These are phyloP conservation scores for Tauraco hartlaubi DNA, from an alignment of 2,797 vertebrate species.

Conservation along the genomic window DNA sequence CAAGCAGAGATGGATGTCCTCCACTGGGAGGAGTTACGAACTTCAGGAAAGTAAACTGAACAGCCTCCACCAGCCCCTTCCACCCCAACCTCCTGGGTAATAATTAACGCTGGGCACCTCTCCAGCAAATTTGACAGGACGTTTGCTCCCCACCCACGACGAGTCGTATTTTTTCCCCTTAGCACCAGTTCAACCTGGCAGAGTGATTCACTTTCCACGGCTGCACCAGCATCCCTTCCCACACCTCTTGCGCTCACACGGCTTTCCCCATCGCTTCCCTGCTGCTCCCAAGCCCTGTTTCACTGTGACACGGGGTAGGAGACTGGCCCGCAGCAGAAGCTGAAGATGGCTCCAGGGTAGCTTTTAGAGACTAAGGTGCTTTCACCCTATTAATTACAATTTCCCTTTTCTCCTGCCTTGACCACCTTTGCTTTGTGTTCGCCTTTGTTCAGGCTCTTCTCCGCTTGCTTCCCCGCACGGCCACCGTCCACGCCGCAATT, in stretches of 20 bases:
- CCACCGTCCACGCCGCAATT: neutral
- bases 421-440: neutral
- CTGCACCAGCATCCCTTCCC: neutral
- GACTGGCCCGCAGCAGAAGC: neutral
- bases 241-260: fast-evolving
- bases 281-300: neutral
- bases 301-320: fast-evolving
- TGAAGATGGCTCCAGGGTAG: neutral
- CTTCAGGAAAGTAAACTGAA: neutral
- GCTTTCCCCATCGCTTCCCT: neutral
- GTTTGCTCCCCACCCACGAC: neutral
- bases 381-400: neutral
- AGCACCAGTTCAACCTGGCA: neutral
- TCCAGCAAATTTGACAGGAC: neutral
- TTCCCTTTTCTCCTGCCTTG: neutral
- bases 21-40: neutral
- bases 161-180: neutral
- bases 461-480: neutral
- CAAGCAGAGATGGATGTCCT: neutral
- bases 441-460: neutral
- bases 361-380: neutral
- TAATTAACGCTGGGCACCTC: constrained; percentile 17
- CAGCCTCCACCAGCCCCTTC: neutral
- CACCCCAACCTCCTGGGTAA: neutral
- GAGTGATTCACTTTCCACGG: neutral